Conservation (phyloP, 2,797 vertebrate species). For the Botia kubotai region DNA sequence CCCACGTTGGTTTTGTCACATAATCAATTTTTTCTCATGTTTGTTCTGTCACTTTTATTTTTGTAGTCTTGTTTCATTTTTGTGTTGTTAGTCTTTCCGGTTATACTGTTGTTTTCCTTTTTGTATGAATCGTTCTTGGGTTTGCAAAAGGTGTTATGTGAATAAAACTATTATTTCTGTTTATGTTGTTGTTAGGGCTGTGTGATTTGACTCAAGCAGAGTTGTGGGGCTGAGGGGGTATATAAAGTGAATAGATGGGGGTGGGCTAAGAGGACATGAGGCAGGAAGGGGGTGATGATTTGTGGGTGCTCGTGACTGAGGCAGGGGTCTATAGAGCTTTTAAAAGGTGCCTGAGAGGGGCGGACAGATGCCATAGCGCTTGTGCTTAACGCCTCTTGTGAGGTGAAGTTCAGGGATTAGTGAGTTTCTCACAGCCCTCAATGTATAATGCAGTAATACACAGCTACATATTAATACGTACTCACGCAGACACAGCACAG, state of each 20-base stretch:
- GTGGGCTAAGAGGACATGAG: background rate
- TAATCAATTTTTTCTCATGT: background rate
- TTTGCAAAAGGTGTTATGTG: background rate
- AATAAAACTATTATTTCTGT: background rate
- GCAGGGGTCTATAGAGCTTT: constrained; percentile 21
- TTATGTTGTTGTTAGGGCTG: background rate
- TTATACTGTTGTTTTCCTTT: background rate
- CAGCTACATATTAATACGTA: constrained; percentile 3
- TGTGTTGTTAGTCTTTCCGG: background rate
- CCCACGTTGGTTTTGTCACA: background rate
- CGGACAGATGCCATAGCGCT: constrained; percentile 25
- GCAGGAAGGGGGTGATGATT: constrained; percentile 4
- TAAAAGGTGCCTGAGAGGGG: constrained; percentile 30
- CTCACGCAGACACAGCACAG: constrained; percentile 9
- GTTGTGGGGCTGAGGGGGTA: background rate
- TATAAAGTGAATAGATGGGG: background rate
- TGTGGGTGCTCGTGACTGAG: background rate
- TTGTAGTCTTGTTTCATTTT: background rate
- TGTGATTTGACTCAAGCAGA: background rate
- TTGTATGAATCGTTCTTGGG: background rate
- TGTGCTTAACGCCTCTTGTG: constrained; percentile 37
- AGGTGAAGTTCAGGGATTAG: constrained; percentile 39
- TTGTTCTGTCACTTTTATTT: background rate
- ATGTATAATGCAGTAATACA: background rate
- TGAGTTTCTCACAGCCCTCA: constrained; percentile 44